A percentile compares a stretch with the other conserved stretches of the same genome.
These are phyloP conservation scores for Cyprinella venusta DNA, from an alignment of 2,797 vertebrate genomes.

Conservation along the genomic window DNA sequence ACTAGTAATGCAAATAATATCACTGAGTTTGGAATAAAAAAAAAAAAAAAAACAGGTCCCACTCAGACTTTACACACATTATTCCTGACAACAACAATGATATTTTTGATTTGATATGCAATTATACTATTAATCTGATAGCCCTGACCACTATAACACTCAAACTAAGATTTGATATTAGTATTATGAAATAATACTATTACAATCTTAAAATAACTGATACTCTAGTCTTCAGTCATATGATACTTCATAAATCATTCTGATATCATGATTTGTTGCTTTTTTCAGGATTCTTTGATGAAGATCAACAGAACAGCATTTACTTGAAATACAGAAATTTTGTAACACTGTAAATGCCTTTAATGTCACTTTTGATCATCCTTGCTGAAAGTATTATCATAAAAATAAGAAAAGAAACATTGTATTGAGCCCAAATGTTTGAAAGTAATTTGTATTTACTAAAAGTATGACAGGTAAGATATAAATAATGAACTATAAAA, in stretches of 20 bases:
- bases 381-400: not conserved
- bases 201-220: not conserved
- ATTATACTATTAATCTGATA: not conserved
- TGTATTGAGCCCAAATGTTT: not conserved
- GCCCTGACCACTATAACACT: not conserved
- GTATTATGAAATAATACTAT: no score
- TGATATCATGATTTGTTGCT: not conserved
- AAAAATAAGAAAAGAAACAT: not conserved
- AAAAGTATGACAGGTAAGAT: not conserved
- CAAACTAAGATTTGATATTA: no score
- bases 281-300: not conserved
- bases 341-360: not conserved
- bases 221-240: not conserved
- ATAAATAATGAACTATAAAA: not conserved
- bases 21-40: not conserved
- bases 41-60: no score
- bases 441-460: not conserved
- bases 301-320: not conserved
- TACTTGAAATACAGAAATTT: not conserved
- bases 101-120: not conserved
- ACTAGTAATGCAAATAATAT: not conserved
- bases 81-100: not conserved
- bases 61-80: not conserved
- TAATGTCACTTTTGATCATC: not conserved
- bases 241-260: not conserved